Percentiles rank a stretch among this genome's conserved stretches.
These are phyloP conservation scores for Popillia japonica DNA, from an alignment of 1,140 invertebrate genomes.

Conservation along the genomic window DNA sequence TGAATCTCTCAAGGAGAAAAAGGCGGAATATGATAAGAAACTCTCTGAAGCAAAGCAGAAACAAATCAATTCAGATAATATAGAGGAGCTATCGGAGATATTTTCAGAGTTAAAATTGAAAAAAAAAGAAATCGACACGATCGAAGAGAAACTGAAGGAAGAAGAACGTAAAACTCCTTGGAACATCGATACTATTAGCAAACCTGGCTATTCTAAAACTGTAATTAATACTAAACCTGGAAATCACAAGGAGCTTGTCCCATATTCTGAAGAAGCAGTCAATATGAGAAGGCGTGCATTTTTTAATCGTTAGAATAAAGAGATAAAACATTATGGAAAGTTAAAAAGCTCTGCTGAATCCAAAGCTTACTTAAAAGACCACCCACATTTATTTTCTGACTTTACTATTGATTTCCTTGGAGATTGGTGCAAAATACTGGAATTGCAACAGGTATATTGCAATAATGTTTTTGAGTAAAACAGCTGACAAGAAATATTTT, in stretches of 20 bases:
- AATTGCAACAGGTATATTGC: not conserved
- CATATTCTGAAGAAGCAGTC: not conserved
- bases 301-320: not conserved
- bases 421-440: not conserved
- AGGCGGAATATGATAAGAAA: not conserved
- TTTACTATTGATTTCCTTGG: not conserved
- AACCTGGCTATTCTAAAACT: not conserved
- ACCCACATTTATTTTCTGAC: not conserved
- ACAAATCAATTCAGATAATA: not conserved
- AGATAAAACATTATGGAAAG: not conserved
- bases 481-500: too few relatives aligned
- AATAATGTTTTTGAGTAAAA: too few relatives aligned
- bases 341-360: not conserved
- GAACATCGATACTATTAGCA: not conserved
- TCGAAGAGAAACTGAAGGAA: not conserved
- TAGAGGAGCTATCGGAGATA: not conserved
- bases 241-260: not conserved
- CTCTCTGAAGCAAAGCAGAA: not conserved
- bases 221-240: not conserved
- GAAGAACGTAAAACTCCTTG: not conserved
- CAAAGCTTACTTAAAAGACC: not conserved
- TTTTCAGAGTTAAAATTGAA: not conserved
- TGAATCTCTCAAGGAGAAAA: not conserved
- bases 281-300: not conserved
- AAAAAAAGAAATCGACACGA: not conserved